These are phyloP conservation scores for Eptesicus fuscus DNA, from an alignment of 2,113 vertebrate species.

Conservation along the genomic window DNA sequence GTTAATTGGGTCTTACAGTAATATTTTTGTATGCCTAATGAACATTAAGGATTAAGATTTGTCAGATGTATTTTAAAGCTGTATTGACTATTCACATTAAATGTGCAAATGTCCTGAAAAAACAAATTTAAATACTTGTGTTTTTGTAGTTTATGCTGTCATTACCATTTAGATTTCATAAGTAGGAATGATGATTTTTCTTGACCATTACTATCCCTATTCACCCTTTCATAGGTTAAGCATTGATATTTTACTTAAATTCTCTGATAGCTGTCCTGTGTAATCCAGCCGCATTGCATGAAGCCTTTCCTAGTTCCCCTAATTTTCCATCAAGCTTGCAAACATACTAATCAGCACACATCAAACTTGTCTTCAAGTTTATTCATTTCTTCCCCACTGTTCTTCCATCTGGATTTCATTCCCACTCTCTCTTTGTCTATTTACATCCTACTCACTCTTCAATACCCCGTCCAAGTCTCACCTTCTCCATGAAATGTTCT, in stretches of 20 bases:
- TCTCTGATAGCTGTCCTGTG: neutral
- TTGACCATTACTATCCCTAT: too few species aligned
- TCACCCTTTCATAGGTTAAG: neutral
- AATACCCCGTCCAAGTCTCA: neutral
- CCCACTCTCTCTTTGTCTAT: neutral
- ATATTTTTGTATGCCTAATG: neutral
- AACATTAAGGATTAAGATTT: constrained; percentile 32
- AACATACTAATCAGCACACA: neutral
- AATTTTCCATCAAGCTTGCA: neutral
- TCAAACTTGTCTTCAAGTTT: neutral
- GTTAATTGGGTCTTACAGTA: neutral
- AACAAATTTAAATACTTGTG: neutral
- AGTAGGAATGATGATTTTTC: neutral
- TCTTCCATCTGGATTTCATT: neutral
- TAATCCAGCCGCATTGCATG: too few species aligned
- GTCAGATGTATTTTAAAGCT: neutral
- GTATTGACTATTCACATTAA: neutral
- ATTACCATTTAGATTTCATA: neutral
- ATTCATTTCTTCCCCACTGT: neutral
- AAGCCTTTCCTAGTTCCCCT: neutral
- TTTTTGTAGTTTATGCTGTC: neutral
- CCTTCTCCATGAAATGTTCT: neutral
- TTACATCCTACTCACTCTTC: neutral
- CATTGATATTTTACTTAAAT: neutral
- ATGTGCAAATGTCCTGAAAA: neutral